These are phyloP conservation scores for Hesperia comma DNA, from an alignment of 2,888 invertebrate genomes.

Conservation along the genomic window DNA sequence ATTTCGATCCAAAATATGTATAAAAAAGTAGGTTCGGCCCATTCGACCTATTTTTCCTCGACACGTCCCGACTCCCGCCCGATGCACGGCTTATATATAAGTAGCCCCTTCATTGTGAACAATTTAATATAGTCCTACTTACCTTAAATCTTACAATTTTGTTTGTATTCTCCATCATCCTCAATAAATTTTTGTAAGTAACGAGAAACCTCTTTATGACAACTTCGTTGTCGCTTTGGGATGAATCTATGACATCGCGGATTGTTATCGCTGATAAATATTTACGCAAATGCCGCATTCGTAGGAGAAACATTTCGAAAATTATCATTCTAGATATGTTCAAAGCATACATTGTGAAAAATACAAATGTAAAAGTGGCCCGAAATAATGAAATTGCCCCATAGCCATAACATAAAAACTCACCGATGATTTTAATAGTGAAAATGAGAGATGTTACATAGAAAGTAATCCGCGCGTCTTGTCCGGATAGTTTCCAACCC, in stretches of 20 bases:
- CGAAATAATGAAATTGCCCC: neutral
- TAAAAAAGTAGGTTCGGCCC: too few species aligned
- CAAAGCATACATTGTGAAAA: neutral
- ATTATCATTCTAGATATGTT: constrained; percentile 3
- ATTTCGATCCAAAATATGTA: too few species aligned
- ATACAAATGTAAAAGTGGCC: neutral
- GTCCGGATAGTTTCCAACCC: neutral
- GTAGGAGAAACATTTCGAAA: constrained; percentile 1
- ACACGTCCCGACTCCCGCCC: too few species aligned
- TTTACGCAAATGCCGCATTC: neutral
- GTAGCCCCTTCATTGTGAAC: too few species aligned
- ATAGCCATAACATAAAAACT: neutral
- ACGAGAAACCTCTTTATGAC: neutral
- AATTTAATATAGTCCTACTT: neutral
- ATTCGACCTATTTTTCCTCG: too few species aligned
- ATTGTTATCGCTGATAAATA: constrained; percentile 4
- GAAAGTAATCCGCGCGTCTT: constrained; percentile 1
- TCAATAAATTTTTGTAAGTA: constrained; percentile 1
- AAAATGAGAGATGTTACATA: neutral
- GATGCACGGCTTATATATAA: too few species aligned
- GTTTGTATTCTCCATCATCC: neutral
- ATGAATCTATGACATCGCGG: neutral
- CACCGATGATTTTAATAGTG: neutral
- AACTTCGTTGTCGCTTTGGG: neutral
- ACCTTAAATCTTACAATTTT: neutral